A percentile compares a stretch with the other conserved stretches of the same genome.
phyloP scores from a whole-genome alignment of 2,113 vertebrate genomes.

The Amblyornis subalaris region DNA sequence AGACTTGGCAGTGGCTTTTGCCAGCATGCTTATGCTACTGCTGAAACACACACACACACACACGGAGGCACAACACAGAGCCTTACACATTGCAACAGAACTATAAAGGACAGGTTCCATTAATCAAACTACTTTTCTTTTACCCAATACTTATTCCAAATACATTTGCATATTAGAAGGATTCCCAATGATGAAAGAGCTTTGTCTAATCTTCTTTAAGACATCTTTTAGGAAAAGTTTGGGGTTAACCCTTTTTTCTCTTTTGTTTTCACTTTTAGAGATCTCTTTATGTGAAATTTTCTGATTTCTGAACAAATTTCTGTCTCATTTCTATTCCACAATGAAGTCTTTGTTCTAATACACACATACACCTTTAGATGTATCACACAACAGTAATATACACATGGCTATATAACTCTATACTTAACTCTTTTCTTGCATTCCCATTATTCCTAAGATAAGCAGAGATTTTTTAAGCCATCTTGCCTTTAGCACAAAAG shows the following conservation, averaged over 20 bases:
- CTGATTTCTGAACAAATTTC: not conserved
- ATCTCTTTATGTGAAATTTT: not conserved
- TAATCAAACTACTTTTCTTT: conserved; percentile 37
- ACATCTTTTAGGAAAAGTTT: not conserved
- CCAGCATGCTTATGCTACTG: conserved; percentile 46
- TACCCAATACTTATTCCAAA: not conserved
- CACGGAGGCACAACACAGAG: conserved; percentile 16
- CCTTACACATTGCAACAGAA: not conserved
- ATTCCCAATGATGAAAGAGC: not conserved
- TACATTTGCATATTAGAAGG: conserved; percentile 33
- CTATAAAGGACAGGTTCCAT: conserved; percentile 22
- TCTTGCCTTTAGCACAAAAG: not conserved
- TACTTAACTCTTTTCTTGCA: not conserved
- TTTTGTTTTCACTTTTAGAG: not conserved
- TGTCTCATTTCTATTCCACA: not conserved
- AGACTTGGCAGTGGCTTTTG: conserved; percentile 60
- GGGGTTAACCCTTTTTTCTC: not conserved
- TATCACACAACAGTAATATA: not conserved
- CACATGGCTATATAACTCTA: not conserved
- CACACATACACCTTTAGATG: not conserved
- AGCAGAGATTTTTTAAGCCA: not conserved
- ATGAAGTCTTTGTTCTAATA: not conserved
- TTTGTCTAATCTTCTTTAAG: not conserved
- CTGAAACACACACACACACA: not conserved
- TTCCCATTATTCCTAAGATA: not conserved